Base-by-base conservation (phyloP, 1,140 invertebrate genomes). In the Spodoptera litura region DNA sequence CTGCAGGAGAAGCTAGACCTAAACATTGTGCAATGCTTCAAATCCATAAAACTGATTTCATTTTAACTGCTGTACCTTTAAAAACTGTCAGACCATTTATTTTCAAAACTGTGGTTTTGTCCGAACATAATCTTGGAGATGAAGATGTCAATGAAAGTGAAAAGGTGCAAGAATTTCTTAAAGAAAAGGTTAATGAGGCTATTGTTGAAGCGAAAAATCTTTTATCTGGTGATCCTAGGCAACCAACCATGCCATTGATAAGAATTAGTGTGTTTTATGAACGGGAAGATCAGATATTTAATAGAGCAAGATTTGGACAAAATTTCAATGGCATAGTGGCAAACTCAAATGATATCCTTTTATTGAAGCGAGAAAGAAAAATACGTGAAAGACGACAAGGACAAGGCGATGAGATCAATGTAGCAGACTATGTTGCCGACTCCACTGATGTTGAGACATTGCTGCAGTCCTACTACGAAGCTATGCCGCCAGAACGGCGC, bases 31-130 rank as follows among this genome's bases (percentile, higher is more conserved):
- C 96, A 6, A 81, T 99, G 0, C 91, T 99, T 2, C 95, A 96
- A 77, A 94, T 99, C n/a, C 94, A 96, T 85, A 96, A 96, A 83
- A 95, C 88, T 44, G 90, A 96, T 51, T 99, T 98, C 84, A 96
- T 97, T 84, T 91, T 99, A 2, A 95, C 96, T 73, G 95, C 96
- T 44, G 93, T 99, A 20, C 96, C 96, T 27, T 91, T 99, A 31
- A 95, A 98, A 93, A 99, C 98, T 74, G 97, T 99, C 1, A 95
- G 99, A 20, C 98, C 98, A 31, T 99, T 99, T 91, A 95, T 98
- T 51, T 97, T 97, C 84, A 96, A 97, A 81, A 96, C 95, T 11
- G 89, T 96, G 44, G 94, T 95, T 62, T 85, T 97, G 81, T 96
- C 94, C 52, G 94, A 95, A 35, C 93, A 95, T 80, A 91, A 93